Percentiles rank a stretch among this genome's conserved stretches.
Conservation (phyloP, 2,888 invertebrate species). For the Cistogaster globosa region DNA sequence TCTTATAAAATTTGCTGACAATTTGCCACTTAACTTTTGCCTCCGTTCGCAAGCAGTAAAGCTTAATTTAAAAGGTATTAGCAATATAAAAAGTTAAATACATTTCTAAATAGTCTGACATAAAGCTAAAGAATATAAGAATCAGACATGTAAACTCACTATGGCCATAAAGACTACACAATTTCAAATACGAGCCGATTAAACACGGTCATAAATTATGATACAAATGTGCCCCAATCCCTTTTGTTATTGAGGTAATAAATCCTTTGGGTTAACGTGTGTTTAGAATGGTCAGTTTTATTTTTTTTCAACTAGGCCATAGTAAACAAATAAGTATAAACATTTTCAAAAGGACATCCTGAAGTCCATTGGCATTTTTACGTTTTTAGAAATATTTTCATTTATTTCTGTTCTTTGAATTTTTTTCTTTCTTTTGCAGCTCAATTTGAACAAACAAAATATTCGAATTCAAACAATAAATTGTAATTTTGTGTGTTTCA, state of each 20-base stretch:
- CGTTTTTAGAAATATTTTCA: conserved; percentile 64
- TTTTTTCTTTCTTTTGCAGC: too few relatives aligned
- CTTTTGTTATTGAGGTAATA: conserved; percentile 74
- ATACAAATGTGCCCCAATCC: conserved; percentile 72
- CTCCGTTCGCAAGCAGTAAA: conserved; percentile 50
- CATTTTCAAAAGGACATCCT: conserved; percentile 60
- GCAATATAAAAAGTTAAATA: conserved; percentile 68
- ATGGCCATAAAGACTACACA: conserved; percentile 25
- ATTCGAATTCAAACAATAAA: conserved; percentile 64
- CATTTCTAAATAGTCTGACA: conserved; percentile 56
- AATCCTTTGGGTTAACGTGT: conserved; percentile 74
- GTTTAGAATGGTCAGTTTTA: conserved; percentile 67
- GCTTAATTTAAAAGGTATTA: conserved; percentile 74
- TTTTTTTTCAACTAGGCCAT: conserved; percentile 37
- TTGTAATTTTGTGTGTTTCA: conserved; percentile 66
- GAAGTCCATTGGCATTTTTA: conserved; percentile 66
- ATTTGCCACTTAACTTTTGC: conserved; percentile 55
- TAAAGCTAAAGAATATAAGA: conserved; percentile 35
- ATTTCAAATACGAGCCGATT: conserved; percentile 48
- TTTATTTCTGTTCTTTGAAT: conserved; percentile 51
- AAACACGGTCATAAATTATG: conserved; percentile 74
- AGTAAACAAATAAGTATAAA: conserved; percentile 27
- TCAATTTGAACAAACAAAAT: too few relatives aligned
- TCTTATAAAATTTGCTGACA: conserved; percentile 64
- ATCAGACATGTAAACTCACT: too few relatives aligned